Evolutionary conservation across 2,113 vertebrate genomes (phyloP).

Genomic region (Takifugu bimaculatus): DNA sequence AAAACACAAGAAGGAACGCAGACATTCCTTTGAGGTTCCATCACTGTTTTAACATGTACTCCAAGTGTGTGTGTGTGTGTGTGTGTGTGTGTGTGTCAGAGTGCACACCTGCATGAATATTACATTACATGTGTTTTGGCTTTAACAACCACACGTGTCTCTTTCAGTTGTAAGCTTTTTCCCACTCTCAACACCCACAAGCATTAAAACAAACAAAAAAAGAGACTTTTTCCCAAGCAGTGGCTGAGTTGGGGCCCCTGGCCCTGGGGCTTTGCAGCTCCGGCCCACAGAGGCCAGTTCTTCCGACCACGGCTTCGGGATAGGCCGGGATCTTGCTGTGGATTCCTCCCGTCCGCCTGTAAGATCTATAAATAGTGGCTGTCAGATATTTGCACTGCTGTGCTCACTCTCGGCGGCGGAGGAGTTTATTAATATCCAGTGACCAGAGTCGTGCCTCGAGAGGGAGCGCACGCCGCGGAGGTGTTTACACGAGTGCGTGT

Average conservation of each 20-base stretch:
- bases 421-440: constrained; percentile 75
- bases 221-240: neutral
- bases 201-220: constrained; percentile 24
- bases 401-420: constrained; percentile 60
- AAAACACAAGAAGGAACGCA: constrained; percentile 15
- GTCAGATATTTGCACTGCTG: constrained; percentile 74
- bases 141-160: constrained; percentile 24
- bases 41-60: constrained; percentile 17
- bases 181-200: constrained; percentile 28
- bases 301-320: constrained; percentile 54
- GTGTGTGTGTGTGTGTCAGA: constrained; percentile 21
- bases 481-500: constrained; percentile 30
- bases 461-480: constrained; percentile 37
- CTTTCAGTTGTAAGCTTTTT: constrained; percentile 38
- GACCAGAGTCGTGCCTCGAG: constrained; percentile 60
- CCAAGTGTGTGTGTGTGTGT: constrained; percentile 12
- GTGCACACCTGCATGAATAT: constrained; percentile 56
- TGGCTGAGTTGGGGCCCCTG: constrained; percentile 44
- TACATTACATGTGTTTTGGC: constrained; percentile 41
- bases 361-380: constrained; percentile 75
- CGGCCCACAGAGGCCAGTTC: constrained; percentile 46
- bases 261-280: constrained; percentile 32
- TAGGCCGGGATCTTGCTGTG: constrained; percentile 57
- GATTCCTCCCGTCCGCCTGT: constrained; percentile 66
- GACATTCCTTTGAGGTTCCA: constrained; percentile 23